phyloP scores from a whole-genome alignment of 2,797 vertebrate genomes.

The Thalassophryne amazonica region DNA sequence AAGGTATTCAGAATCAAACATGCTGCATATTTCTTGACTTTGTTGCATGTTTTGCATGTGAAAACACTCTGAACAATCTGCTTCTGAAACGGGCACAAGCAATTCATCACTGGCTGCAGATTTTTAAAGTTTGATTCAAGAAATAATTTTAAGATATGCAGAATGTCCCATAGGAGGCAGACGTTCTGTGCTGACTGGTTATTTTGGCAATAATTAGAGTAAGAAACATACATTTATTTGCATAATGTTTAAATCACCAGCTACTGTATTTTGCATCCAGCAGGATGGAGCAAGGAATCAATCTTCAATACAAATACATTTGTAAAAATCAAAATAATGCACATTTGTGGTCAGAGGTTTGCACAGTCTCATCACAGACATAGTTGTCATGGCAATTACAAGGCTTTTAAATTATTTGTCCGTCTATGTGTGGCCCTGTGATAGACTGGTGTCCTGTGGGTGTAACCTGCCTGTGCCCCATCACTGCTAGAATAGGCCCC shows the following conservation, averaged over 20 bases:
- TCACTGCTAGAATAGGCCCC: too few relatives aligned
- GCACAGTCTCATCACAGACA: too few relatives aligned
- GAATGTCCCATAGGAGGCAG: not conserved
- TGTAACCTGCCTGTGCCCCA: too few relatives aligned
- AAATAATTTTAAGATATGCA: not conserved
- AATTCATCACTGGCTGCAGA: not conserved
- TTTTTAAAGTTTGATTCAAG: not conserved
- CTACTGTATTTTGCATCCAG: conserved; percentile 21
- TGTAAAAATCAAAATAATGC: too few relatives aligned
- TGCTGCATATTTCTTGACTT: too few relatives aligned
- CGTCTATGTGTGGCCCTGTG: too few relatives aligned
- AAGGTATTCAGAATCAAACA: not conserved
- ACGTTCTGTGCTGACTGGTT: conserved; percentile 29
- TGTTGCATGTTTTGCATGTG: not conserved
- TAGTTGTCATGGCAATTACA: too few relatives aligned
- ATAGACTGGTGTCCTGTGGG: too few relatives aligned
- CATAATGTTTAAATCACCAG: conserved; percentile 49
- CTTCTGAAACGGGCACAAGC: not conserved
- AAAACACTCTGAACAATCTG: not conserved
- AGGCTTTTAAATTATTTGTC: too few relatives aligned
- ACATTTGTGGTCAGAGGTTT: too few relatives aligned
- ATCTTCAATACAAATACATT: conserved; percentile 17
- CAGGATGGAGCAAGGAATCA: conserved; percentile 5
- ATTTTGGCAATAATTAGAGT: conserved; percentile 39
- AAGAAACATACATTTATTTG: conserved; percentile 42